phyloP scores from a whole-genome alignment of 2,113 vertebrate species.

The Platysteira castanea region DNA sequence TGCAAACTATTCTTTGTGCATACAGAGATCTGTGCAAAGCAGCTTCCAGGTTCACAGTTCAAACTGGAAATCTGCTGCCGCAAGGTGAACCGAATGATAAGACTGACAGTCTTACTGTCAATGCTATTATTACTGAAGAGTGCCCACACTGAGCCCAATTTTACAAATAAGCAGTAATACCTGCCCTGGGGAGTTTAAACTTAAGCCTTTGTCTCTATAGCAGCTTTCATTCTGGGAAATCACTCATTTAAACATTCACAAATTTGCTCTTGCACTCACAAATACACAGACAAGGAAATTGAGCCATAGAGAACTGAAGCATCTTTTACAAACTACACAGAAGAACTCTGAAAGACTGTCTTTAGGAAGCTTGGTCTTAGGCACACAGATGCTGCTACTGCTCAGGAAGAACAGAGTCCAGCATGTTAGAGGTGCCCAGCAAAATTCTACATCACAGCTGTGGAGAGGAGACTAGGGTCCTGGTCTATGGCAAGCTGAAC shows the following conservation, averaged over 20 bases:
- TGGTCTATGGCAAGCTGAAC: fast-evolving
- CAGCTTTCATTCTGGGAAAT: background rate
- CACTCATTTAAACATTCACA: background rate
- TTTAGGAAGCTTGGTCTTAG: background rate
- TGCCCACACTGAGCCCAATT: background rate
- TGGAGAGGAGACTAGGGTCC: background rate
- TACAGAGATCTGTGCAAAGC: background rate
- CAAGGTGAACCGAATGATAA: background rate
- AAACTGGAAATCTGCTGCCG: background rate
- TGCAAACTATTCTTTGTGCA: background rate
- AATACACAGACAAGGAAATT: background rate
- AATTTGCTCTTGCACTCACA: background rate
- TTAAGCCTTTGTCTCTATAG: background rate
- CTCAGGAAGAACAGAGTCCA: background rate
- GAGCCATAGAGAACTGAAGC: background rate
- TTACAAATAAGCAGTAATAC: background rate
- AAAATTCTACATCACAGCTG: background rate
- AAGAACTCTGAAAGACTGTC: background rate
- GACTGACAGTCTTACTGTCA: background rate
- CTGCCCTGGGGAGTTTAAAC: background rate
- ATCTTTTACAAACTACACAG: background rate
- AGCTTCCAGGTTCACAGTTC: background rate
- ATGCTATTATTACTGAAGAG: background rate
- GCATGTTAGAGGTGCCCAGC: background rate
- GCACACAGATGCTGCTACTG: background rate